phyloP scores from a whole-genome alignment of 2,888 invertebrate species.

The Aelia acuminata region DNA sequence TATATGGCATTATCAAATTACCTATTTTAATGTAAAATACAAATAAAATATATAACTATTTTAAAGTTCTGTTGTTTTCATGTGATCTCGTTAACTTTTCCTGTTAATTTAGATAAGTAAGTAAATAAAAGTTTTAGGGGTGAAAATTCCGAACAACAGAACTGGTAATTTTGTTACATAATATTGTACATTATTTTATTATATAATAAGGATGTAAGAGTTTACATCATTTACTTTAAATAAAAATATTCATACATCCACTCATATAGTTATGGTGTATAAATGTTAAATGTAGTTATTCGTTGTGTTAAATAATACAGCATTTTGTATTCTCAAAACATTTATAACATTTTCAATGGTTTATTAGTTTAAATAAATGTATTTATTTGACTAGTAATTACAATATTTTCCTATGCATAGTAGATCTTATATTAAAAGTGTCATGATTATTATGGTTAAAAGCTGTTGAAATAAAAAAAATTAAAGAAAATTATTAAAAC shows the following conservation, averaged over 20 bases:
- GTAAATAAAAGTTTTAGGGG: not conserved
- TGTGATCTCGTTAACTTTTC: not conserved
- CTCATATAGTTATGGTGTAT: not conserved
- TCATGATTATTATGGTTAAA: not conserved
- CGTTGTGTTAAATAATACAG: conserved; percentile 10
- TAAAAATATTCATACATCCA: not conserved
- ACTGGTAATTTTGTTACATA: not conserved
- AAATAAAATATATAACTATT: conserved; percentile 58
- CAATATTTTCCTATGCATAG: not conserved
- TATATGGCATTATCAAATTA: conserved; percentile 58
- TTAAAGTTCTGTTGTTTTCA: conserved; percentile 54
- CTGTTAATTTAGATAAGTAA: conserved; percentile 12
- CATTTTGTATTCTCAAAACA: not conserved
- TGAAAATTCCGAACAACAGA: not conserved
- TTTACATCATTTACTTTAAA: conserved; percentile 2
- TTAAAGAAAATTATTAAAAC: not conserved
- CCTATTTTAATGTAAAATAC: conserved; percentile 60
- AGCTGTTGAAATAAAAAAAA: not conserved
- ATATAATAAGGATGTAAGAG: not conserved
- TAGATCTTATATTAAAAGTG: not conserved
- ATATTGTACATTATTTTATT: conserved; percentile 32
- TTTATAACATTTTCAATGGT: not conserved
- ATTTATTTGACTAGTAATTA: conserved; percentile 10
- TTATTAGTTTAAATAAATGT: conserved; percentile 33
- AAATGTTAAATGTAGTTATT: not conserved